phyloP scores from a whole-genome alignment of 2,113 vertebrate species.

The Peucedramus taeniatus region DNA sequence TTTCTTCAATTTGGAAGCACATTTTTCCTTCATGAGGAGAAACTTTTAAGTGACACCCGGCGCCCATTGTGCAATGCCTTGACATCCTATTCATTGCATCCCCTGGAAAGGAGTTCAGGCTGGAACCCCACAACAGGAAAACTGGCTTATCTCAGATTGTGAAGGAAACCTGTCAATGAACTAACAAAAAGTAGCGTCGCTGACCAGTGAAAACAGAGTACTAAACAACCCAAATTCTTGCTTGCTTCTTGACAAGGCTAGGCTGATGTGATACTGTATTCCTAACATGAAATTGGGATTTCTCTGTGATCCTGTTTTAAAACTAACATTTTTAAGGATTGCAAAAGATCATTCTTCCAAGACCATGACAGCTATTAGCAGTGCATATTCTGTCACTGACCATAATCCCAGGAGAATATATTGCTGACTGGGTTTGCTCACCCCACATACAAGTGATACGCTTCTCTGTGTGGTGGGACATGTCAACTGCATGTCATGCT shows the following conservation, averaged over 20 bases:
- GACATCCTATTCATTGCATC: background rate
- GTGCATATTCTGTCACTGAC: background rate
- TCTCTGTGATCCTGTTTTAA: background rate
- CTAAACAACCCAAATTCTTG: background rate
- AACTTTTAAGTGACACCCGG: background rate
- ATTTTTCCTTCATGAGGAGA: background rate
- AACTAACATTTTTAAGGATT: background rate
- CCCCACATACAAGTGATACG: rapidly evolving
- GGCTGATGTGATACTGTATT: background rate
- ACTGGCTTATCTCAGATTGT: background rate
- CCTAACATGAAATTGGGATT: rapidly evolving
- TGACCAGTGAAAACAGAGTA: background rate
- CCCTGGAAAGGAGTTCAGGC: background rate
- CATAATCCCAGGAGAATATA: background rate
- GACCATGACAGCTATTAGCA: background rate
- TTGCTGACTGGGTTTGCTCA: background rate
- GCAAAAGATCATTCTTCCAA: background rate
- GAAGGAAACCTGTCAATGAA: background rate
- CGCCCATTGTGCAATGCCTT: too few species aligned
- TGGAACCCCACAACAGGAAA: background rate
- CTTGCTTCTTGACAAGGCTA: background rate
- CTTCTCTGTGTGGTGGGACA: background rate
- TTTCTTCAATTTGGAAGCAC: background rate
- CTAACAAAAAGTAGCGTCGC: background rate
- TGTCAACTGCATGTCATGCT: background rate